These are phyloP conservation scores for Hypomesus transpacificus DNA, from an alignment of 2,113 vertebrate species.

Conservation along the genomic window DNA sequence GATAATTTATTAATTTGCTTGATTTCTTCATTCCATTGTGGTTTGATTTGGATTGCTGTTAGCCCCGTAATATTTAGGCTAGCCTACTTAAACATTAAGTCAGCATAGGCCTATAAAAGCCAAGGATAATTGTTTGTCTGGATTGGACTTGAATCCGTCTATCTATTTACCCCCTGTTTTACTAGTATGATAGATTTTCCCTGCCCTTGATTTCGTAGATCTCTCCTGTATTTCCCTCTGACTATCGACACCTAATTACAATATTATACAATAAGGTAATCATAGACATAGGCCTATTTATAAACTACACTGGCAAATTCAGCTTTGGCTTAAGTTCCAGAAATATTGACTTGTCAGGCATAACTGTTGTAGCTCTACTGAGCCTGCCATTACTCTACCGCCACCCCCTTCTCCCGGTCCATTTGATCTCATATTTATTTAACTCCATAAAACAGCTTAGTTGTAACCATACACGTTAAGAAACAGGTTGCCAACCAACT, in stretches of 20 bases:
- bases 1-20: conserved; percentile 51
- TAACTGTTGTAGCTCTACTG: conserved; percentile 60
- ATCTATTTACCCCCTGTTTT: conserved; percentile 49
- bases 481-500: conserved; percentile 36
- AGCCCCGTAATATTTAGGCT: conserved; percentile 13
- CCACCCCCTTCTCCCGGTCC: conserved; percentile 39
- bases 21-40: conserved; percentile 55
- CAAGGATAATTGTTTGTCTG: conserved; percentile 27
- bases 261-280: conserved; percentile 11
- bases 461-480: conserved; percentile 42
- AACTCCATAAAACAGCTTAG: conserved; percentile 32
- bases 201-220: conserved; percentile 37
- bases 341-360: conserved; percentile 45
- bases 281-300: conserved; percentile 17
- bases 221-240: conserved; percentile 27
- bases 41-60: conserved; percentile 50
- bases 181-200: conserved; percentile 50
- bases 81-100: conserved; percentile 19
- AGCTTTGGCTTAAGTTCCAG: conserved; percentile 38
- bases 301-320: conserved; percentile 18
- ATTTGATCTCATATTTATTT: conserved; percentile 45
- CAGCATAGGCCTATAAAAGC: conserved; percentile 22
- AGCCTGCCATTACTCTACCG: conserved; percentile 59
- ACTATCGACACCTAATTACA: conserved; percentile 20
- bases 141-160: conserved; percentile 43